A percentile compares a stretch with the other conserved stretches of the same genome.
phyloP scores from a whole-genome alignment of 2,113 vertebrate genomes.

The Dicentrarchus labrax region DNA sequence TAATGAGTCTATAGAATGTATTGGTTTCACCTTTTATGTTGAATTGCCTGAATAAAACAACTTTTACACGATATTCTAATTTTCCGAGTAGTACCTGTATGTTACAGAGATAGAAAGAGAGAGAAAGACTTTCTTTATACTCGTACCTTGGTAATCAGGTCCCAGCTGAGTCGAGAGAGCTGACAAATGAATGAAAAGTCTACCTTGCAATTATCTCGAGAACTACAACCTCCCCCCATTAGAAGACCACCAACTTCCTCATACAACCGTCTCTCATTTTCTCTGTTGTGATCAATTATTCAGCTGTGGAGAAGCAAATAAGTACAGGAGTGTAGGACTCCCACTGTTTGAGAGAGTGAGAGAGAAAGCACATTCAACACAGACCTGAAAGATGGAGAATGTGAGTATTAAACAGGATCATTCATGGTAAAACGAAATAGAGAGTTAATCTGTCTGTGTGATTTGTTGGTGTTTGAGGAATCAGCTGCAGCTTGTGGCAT shows the following conservation, averaged over 20 bases:
- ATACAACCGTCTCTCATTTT: slow-evolving; percentile 1
- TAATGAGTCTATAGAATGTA: no score
- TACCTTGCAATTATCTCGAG: slow-evolving; percentile 1
- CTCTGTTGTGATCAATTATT: slow-evolving; percentile 32
- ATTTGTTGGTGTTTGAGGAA: no score
- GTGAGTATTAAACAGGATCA: not conserved
- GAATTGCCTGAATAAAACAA: no score
- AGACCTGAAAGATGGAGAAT: not conserved
- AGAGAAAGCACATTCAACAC: not conserved
- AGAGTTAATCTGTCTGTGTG: no score
- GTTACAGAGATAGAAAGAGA: no score
- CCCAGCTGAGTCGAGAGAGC: slow-evolving; percentile 2
- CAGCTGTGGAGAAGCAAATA: slow-evolving; percentile 6
- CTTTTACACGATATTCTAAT: no score
- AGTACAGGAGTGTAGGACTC: not conserved
- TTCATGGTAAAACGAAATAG: no score
- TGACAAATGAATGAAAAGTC: slow-evolving; percentile 20
- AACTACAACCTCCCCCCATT: not conserved
- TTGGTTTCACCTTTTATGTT: no score
- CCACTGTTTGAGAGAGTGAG: not conserved
- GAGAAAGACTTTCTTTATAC: not conserved
- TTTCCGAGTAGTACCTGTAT: no score
- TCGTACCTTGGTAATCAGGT: slow-evolving; percentile 9
- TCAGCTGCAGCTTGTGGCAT: no score
- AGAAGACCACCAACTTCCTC: not conserved